A percentile compares a stretch with the other conserved stretches of the same genome.
phyloP scores from a whole-genome alignment of 2,797 vertebrate genomes.

The Linurgus olivaceus region DNA sequence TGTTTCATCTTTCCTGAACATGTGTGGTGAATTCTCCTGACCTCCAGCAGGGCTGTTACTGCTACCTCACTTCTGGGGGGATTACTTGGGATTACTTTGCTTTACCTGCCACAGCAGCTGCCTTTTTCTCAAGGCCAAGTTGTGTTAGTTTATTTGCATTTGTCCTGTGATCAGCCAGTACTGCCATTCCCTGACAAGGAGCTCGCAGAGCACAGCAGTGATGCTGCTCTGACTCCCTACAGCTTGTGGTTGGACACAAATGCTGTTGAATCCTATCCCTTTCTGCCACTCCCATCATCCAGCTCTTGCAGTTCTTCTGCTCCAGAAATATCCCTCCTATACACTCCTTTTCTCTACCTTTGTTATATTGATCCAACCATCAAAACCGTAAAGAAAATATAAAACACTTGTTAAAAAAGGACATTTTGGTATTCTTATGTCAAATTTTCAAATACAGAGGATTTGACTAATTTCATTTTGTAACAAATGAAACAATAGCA shows the following conservation, averaged over 20 bases:
- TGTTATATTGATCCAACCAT: background rate
- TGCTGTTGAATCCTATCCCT: background rate
- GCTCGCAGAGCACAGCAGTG: background rate
- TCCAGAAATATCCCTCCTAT: background rate
- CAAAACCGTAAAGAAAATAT: background rate
- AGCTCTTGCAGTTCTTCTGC: background rate
- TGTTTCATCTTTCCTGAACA: background rate
- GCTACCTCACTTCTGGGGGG: background rate
- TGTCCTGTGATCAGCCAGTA: background rate
- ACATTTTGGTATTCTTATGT: background rate
- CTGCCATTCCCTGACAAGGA: background rate
- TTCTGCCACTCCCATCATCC: background rate
- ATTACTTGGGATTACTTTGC: background rate
- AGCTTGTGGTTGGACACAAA: fast-evolving
- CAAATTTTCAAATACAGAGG: background rate
- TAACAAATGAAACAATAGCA: background rate
- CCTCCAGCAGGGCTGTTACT: background rate
- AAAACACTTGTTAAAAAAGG: background rate
- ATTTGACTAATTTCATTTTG: background rate
- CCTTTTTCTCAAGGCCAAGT: background rate
- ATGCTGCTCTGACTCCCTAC: background rate
- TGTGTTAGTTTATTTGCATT: fast-evolving
- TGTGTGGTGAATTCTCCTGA: background rate
- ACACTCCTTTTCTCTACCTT: background rate
- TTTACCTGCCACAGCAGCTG: background rate